phyloP scores from a whole-genome alignment of 1,140 invertebrate species.

The Papilio polyxenes region DNA sequence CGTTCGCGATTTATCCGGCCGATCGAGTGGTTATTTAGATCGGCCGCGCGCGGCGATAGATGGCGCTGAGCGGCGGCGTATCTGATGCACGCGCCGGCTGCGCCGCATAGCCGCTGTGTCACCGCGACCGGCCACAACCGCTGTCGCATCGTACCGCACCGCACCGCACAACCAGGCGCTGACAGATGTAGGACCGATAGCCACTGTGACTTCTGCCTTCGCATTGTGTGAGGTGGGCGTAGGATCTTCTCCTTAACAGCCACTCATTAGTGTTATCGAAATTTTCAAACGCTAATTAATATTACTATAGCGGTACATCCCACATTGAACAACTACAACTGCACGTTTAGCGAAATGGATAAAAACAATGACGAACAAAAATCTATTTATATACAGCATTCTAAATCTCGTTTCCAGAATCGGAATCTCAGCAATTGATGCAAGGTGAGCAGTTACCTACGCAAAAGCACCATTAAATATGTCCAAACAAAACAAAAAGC shows the following conservation, averaged over 20 bases:
- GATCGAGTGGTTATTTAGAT: conserved; percentile 74
- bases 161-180: neutral
- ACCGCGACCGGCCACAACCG: conserved; percentile 17
- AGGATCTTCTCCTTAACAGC: neutral
- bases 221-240: conserved; percentile 27
- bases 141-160: neutral
- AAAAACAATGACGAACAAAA: neutral
- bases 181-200: neutral
- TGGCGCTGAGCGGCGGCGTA: conserved; percentile 60
- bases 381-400: neutral
- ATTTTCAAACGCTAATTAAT: conserved; percentile 10
- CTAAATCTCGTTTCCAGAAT: neutral
- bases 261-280: conserved; percentile 27
- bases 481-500: conserved; percentile 46
- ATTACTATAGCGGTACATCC: neutral
- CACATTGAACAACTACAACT: neutral
- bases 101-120: conserved; percentile 24
- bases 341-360: neutral
- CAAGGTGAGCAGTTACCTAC: conserved; percentile 8
- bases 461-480: conserved; percentile 24
- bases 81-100: conserved; percentile 65
- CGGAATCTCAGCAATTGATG: neutral
- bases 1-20: conserved; percentile 64
- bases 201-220: neutral
- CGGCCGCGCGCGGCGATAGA: conserved; percentile 63